phyloP scores from a whole-genome alignment of 1,140 invertebrate genomes.

The Caenorhabditis latens region DNA sequence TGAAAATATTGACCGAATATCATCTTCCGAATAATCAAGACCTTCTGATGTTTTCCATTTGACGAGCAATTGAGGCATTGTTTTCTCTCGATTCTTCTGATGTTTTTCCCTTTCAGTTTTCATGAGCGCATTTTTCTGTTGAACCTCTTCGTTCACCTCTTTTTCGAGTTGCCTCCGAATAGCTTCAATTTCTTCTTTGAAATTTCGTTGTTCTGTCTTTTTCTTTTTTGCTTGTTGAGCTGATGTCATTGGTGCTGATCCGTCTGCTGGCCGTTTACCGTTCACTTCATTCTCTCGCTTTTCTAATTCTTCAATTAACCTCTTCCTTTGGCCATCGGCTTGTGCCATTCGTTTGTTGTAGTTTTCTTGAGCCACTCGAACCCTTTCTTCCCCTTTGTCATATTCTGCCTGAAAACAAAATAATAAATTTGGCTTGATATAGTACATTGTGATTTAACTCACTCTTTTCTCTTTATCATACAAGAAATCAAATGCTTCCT shows the following conservation, averaged over 20 bases:
- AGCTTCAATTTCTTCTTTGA: conserved; percentile 55
- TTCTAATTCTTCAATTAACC: conserved; percentile 51
- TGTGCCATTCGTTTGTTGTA: conserved; percentile 57
- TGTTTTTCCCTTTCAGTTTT: conserved; percentile 8
- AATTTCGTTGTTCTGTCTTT: conserved; percentile 35
- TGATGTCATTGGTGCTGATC: background rate
- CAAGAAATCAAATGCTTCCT: conserved; percentile 62
- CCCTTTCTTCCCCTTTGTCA: conserved; percentile 33
- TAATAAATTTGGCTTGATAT: background rate
- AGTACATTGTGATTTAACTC: background rate
- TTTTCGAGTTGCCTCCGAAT: conserved; percentile 1
- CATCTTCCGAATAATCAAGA: conserved; percentile 26
- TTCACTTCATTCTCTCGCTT: conserved; percentile 28
- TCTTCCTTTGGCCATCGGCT: conserved; percentile 56
- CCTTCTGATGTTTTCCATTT: conserved; percentile 21
- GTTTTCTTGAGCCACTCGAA: conserved; percentile 58
- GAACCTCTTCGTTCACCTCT: conserved; percentile 48
- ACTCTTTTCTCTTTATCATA: conserved; percentile 54
- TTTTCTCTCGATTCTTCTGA: conserved; percentile 1
- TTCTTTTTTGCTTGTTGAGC: conserved; percentile 32
- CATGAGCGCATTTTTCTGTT: background rate
- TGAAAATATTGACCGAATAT: conserved; percentile 8
- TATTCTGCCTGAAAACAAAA: conserved; percentile 55
- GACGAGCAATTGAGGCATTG: background rate
- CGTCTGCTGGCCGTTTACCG: background rate